Percentiles rank a stretch among this genome's conserved stretches.
phyloP scores from a whole-genome alignment of 2,113 vertebrate genomes.

The Camelus bactrianus region DNA sequence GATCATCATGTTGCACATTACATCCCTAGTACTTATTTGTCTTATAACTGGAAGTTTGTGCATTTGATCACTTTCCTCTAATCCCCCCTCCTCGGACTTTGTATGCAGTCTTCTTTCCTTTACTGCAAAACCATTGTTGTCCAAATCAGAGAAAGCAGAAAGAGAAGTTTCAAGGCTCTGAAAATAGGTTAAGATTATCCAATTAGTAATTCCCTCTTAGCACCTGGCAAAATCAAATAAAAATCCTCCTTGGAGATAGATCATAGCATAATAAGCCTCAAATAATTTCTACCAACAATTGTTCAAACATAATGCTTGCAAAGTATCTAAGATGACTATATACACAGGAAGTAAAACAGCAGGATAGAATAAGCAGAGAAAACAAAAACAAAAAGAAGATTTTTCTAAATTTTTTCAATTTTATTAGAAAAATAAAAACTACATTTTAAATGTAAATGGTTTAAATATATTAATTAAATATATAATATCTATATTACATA shows the following conservation, averaged over 20 bases:
- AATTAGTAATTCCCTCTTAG: neutral
- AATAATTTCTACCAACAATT: neutral
- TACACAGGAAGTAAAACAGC: neutral
- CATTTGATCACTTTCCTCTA: neutral
- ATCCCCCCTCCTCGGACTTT: neutral
- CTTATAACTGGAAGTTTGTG: neutral
- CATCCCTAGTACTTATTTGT: neutral
- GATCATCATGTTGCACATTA: neutral
- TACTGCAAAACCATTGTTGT: neutral
- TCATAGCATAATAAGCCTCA: neutral
- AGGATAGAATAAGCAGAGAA: neutral
- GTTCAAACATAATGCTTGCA: neutral
- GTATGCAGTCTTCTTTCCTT: neutral
- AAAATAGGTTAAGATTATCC: neutral
- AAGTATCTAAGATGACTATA: neutral
- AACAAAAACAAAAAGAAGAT: neutral
- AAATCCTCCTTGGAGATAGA: neutral
- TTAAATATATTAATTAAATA: neutral
- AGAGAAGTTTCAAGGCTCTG: neutral
- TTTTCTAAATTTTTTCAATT: neutral
- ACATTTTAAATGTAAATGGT: neutral
- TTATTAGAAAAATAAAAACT: neutral
- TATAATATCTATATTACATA: neutral
- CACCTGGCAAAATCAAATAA: neutral
- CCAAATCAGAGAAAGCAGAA: neutral